Conservation (phyloP, 2,888 invertebrate genomes). For the Diarsia brunnea region DNA sequence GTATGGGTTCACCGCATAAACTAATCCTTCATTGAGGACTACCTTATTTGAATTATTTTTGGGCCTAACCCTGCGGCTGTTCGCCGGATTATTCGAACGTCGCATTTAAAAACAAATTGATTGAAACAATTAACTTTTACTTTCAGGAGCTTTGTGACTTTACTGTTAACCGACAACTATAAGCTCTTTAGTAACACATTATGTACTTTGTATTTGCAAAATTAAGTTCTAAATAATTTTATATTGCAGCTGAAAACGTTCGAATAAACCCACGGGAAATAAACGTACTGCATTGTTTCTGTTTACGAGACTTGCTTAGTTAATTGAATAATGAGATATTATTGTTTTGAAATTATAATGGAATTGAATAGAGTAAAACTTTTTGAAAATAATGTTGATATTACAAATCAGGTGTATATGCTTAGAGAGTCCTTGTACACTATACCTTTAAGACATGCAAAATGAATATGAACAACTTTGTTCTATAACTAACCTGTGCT, state of each 20-base stretch:
- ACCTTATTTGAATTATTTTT: slow-evolving; percentile 82
- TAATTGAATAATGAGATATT: slow-evolving; percentile 34
- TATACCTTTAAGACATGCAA: neutral
- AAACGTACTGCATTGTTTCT: slow-evolving; percentile 40
- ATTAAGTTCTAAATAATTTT: slow-evolving; percentile 48
- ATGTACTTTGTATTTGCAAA: slow-evolving; percentile 14
- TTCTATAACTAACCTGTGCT: too few species aligned
- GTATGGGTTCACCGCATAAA: slow-evolving; percentile 83
- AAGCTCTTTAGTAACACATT: slow-evolving; percentile 25
- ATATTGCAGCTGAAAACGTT: slow-evolving; percentile 40
- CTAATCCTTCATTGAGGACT: slow-evolving; percentile 83
- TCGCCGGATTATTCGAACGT: slow-evolving; percentile 68
- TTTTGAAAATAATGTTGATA: neutral
- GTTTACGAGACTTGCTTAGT: slow-evolving; percentile 38
- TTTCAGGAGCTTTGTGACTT: slow-evolving; percentile 38
- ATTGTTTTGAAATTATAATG: neutral
- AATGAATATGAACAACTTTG: neutral
- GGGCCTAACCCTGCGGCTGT: slow-evolving; percentile 69
- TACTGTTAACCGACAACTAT: slow-evolving; percentile 35
- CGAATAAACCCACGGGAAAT: slow-evolving; percentile 56
- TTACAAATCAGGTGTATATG: neutral
- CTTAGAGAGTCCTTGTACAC: neutral
- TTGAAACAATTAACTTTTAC: slow-evolving; percentile 66
- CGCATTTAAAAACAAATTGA: slow-evolving; percentile 68
- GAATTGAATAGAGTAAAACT: neutral